Evolutionary conservation across 2,888 invertebrate genomes (phyloP), one percentile per base, ranked within the genome.

Genomic region (Hydroisotoma schaefferi): DNA sequence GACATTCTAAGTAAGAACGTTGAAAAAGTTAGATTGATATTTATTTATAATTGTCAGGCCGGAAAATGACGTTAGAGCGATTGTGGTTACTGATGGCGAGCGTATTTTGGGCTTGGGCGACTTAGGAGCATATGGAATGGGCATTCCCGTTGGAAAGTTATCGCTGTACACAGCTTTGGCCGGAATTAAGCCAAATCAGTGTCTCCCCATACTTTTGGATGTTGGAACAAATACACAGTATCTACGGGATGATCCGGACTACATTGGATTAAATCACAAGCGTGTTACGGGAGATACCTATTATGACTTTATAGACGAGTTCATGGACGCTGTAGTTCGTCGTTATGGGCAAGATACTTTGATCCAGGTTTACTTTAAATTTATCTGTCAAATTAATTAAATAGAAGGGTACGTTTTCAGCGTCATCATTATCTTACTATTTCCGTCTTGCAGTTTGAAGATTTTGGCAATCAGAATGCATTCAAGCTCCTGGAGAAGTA

Each of bases 51-150:
- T 22, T 52, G 8, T 38, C 73, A 89, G 89, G 89, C 92, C 92
- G 0, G 91, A 91, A 76, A 80, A 83, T 23, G 90, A 93, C 75
- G 87, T 93, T 3, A 83, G 90, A 4, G 92, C 90, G 1, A 87
- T 92, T 73, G 94, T 94, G 10, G 97, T 98, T 43, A 99, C 99
- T 0, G 99, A 99, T 77, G 99, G 99, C 18, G 98, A 99, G 78
- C 84, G 99, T 57, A 99, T 99, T 76, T 81, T 99, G 57, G 99
- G 99, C 3, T 81, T 99, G 55, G 99, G 99, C 2, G 99, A 99
- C 79, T 82, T 98, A 68, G 99, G 99, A 6, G 94, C 92, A 2
- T 88, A 91, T 76, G 99, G 99, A 28, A 99, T 99, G 95, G 99
- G 98, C 49, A 99, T 99, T 74, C 98, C 99, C 1, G 87, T 97